Evolutionary conservation across 2,888 invertebrate genomes (phyloP).

Genomic region (Cepaea hortensis): DNA sequence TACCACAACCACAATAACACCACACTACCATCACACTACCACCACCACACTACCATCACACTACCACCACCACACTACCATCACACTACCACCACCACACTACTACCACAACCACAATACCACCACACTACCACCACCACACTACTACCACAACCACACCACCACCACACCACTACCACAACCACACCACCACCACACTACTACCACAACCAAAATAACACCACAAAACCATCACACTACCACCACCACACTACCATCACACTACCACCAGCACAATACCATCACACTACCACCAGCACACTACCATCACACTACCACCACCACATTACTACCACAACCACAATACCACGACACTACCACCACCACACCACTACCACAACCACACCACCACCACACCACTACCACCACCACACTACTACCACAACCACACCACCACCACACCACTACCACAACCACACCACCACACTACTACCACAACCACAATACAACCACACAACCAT

Average conservation of each 20-base stretch:
- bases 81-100: background rate
- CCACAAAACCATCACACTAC: too few relatives aligned
- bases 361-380: background rate
- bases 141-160: slow-evolving; percentile 10
- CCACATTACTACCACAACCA: background rate
- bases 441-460: too few relatives aligned
- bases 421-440: too few relatives aligned
- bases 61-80: background rate
- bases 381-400: background rate
- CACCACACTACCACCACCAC: background rate
- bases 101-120: too few relatives aligned
- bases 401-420: too few relatives aligned
- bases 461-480: background rate
- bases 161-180: background rate
- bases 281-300: background rate
- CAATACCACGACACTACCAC: background rate
- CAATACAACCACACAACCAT: background rate
- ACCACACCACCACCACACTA: too few relatives aligned
- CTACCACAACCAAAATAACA: too few relatives aligned
- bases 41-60: background rate
- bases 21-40: background rate
- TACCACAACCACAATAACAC: too few relatives aligned
- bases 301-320: background rate
- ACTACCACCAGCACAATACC: background rate
- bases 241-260: too few relatives aligned